These are phyloP conservation scores for Orientallactaga bullata DNA, from an alignment of 2,113 vertebrate genomes.

Conservation along the genomic window DNA sequence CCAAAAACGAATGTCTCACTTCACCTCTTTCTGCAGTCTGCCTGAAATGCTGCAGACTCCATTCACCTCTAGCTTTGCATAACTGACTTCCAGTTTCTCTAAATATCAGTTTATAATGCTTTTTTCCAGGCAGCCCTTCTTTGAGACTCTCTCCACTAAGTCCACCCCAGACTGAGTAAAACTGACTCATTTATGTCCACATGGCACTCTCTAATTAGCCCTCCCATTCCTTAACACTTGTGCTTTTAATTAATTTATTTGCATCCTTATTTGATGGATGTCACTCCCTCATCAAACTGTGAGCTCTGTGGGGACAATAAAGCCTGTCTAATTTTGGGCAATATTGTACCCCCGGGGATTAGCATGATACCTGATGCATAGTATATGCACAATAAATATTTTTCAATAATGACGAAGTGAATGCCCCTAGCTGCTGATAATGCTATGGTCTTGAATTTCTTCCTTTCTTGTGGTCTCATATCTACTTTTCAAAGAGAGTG, in stretches of 20 bases:
- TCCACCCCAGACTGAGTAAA: background rate
- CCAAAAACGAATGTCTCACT: background rate
- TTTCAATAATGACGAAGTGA: background rate
- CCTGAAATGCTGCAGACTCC: background rate
- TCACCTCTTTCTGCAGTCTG: background rate
- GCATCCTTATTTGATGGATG: conserved; percentile 27
- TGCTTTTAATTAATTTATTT: conserved; percentile 60
- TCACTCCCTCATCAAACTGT: background rate
- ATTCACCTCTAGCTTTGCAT: background rate
- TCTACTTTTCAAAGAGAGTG: background rate
- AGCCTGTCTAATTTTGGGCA: background rate
- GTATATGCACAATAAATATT: conserved; percentile 25
- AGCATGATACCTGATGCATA: background rate
- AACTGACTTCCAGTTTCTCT: background rate
- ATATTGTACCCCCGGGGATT: background rate
- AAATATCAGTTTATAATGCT: background rate
- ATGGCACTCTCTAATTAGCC: conserved; percentile 36
- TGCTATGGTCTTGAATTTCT: background rate
- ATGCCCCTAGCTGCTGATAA: background rate
- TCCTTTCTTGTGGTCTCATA: background rate
- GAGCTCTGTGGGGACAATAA: background rate
- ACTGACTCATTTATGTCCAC: background rate
- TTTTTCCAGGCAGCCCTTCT: conserved; percentile 28
- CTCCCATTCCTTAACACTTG: background rate
- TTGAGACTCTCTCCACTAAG: background rate